Evolutionary conservation across 2,888 invertebrate genomes (phyloP).

Genomic region (Protophormia terraenovae): DNA sequence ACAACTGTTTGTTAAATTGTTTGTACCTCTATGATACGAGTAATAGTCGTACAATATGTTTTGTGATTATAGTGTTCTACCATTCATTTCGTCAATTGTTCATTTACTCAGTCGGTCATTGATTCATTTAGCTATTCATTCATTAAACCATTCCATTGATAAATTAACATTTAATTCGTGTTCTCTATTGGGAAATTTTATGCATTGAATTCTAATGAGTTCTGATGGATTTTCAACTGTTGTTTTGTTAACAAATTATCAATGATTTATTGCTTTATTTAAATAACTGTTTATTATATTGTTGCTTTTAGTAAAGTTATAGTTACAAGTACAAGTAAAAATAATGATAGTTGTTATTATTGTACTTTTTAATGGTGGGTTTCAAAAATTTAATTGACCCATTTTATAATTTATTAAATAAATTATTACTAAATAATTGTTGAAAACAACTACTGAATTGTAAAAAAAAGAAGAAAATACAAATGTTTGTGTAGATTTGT

Average conservation of each 20-base stretch:
- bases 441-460: not conserved
- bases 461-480: not conserved
- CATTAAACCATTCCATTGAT: slow-evolving; percentile 38
- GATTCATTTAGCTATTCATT: not conserved
- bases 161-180: slow-evolving; percentile 58
- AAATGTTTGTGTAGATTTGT: not conserved
- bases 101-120: not conserved
- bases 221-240: slow-evolving; percentile 42
- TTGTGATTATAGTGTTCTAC: not conserved
- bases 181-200: slow-evolving; percentile 54
- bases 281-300: slow-evolving; percentile 46
- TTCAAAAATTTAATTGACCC: slow-evolving; percentile 36
- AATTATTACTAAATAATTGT: not conserved
- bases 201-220: slow-evolving; percentile 63
- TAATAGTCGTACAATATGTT: not conserved
- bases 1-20: not conserved
- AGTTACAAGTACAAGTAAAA: not conserved
- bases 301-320: not conserved
- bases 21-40: not conserved
- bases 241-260: slow-evolving; percentile 52
- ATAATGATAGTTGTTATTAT: slow-evolving; percentile 3
- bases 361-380: not conserved
- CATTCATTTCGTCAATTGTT: not conserved
- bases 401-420: slow-evolving; percentile 43
- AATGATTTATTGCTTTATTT: slow-evolving; percentile 49